Conservation (phyloP, 2,888 invertebrate genomes). For the Netelia melanura region DNA sequence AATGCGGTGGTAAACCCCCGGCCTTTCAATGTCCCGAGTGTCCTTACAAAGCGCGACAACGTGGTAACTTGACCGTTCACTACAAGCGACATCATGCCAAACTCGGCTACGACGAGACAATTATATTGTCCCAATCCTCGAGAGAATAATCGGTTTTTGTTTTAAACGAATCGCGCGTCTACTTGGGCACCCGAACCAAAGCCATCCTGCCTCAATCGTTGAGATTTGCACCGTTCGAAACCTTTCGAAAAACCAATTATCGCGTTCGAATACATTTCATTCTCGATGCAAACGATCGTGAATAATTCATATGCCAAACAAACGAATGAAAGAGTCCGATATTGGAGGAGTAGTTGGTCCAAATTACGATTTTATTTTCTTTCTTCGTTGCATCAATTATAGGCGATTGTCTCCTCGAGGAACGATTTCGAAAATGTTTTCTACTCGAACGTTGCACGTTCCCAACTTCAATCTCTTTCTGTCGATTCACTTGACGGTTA, state of each 20-base stretch:
- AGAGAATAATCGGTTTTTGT: constrained; percentile 64
- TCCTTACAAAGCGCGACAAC: constrained; percentile 92
- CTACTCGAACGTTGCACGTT: constrained; percentile 23
- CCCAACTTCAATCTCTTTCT: constrained; percentile 34
- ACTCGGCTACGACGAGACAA: constrained; percentile 78
- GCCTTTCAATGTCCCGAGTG: constrained; percentile 93
- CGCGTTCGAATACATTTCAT: background rate
- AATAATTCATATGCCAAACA: background rate
- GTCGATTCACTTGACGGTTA: constrained; percentile 65
- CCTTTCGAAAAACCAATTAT: background rate
- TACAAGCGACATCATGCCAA: constrained; percentile 91
- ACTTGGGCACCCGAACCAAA: constrained; percentile 47
- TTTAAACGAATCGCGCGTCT: background rate
- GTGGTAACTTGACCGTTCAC: constrained; percentile 93
- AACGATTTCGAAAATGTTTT: constrained; percentile 13
- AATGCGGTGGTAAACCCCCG: constrained; percentile 94
- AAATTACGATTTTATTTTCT: constrained; percentile 18
- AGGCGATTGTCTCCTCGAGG: background rate
- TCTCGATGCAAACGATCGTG: background rate
- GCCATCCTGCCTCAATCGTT: constrained; percentile 16
- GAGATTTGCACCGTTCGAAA: constrained; percentile 8
- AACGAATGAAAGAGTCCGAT: background rate
- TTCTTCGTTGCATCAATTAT: background rate
- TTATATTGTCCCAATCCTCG: constrained; percentile 62
- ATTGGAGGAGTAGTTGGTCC: constrained; percentile 5